Conservation (phyloP, 2,888 invertebrate genomes). For the Diplazon laetatorius region DNA sequence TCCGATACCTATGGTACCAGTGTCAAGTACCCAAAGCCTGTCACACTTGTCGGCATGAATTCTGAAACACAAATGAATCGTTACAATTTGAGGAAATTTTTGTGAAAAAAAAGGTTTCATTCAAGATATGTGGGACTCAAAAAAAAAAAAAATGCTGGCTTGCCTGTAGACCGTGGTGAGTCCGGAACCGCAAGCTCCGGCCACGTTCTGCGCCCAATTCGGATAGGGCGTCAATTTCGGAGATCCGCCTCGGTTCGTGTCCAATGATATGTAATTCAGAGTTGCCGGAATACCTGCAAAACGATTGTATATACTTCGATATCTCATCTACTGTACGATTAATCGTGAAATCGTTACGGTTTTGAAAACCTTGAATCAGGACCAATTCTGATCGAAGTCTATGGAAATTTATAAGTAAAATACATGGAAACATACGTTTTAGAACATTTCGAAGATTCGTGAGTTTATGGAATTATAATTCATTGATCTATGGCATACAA, state of each 20-base stretch:
- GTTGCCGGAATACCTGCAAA: constrained; percentile 90
- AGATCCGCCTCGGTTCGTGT: constrained; percentile 87
- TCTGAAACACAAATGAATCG: constrained; percentile 78
- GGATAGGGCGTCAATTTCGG: constrained; percentile 92
- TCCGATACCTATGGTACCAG: constrained; percentile 91
- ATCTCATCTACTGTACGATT: too few relatives aligned
- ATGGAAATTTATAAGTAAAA: too few relatives aligned
- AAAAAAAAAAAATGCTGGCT: not conserved
- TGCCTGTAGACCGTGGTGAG: constrained; percentile 89
- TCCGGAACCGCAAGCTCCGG: constrained; percentile 90
- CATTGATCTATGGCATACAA: too few relatives aligned
- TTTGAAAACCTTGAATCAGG: too few relatives aligned
- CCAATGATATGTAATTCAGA: constrained; percentile 90
- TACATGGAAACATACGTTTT: too few relatives aligned
- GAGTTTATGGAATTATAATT: too few relatives aligned
- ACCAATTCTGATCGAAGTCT: too few relatives aligned
- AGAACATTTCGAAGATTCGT: too few relatives aligned
- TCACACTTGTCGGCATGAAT: constrained; percentile 91
- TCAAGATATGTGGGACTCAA: too few relatives aligned
- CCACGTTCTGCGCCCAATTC: constrained; percentile 88
- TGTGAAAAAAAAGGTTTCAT: too few relatives aligned
- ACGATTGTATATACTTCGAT: constrained; percentile 49
- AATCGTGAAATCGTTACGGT: too few relatives aligned
- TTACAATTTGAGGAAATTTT: too few relatives aligned
- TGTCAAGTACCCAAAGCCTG: constrained; percentile 92